phyloP scores from a whole-genome alignment of 2,888 invertebrate genomes.

The Lottia scabra region DNA sequence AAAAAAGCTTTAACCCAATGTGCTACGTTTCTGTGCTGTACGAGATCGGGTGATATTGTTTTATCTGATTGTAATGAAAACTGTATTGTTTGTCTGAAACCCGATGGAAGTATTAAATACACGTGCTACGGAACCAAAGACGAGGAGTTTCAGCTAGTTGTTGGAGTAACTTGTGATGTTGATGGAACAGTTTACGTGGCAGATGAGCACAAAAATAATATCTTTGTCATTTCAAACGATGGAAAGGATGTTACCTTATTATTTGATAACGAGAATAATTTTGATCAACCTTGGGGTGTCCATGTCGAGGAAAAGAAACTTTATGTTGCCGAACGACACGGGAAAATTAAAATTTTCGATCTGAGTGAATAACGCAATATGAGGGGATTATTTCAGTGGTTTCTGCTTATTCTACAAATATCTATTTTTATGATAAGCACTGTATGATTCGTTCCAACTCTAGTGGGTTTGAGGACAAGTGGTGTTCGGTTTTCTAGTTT shows the following conservation, averaged over 20 bases:
- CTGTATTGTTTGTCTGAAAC: neutral
- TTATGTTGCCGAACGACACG: neutral
- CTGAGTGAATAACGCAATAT: neutral
- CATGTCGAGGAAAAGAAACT: neutral
- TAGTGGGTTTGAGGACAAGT: no score
- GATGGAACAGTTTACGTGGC: neutral
- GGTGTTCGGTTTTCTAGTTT: no score
- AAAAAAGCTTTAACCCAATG: neutral
- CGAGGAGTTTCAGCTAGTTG: neutral
- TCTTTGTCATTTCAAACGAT: neutral
- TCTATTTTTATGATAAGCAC: no score
- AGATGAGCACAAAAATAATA: constrained; percentile 1
- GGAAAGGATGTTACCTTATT: neutral
- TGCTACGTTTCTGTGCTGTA: neutral
- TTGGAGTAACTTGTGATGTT: neutral
- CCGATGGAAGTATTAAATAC: neutral
- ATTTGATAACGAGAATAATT: neutral
- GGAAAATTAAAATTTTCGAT: neutral
- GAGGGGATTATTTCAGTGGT: no score
- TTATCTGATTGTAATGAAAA: neutral
- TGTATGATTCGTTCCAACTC: no score
- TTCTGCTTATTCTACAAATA: no score
- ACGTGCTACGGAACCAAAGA: neutral
- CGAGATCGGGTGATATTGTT: neutral
- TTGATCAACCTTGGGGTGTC: neutral